Conservation (phyloP, 2,797 vertebrate genomes). For the Halcyon smyrnensis region DNA sequence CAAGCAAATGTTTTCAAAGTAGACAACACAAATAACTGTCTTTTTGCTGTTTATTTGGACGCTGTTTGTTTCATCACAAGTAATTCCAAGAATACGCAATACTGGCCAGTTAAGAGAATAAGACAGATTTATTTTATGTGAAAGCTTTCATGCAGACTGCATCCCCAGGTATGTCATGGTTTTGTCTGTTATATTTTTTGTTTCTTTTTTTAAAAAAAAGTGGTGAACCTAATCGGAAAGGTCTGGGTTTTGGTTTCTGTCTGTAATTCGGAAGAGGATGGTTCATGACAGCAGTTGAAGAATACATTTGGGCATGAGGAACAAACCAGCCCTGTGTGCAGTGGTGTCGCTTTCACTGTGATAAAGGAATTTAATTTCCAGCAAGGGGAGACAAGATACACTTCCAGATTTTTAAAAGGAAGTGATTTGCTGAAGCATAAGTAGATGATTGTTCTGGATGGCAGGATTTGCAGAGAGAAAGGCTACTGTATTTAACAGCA, state of each 20-base stretch:
- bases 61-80: slow-evolving; percentile 5
- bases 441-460: slow-evolving; percentile 19
- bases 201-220: not conserved
- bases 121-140: slow-evolving; percentile 53
- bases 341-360: not conserved
- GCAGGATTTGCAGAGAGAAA: not conserved
- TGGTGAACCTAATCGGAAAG: not conserved
- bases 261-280: not conserved
- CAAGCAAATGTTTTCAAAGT: slow-evolving; percentile 15
- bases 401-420: not conserved
- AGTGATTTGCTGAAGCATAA: not conserved
- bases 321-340: not conserved
- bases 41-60: slow-evolving; percentile 30
- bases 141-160: not conserved
- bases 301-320: not conserved
- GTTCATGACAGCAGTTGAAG: not conserved
- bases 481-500: slow-evolving; percentile 29
- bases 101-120: not conserved
- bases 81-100: not conserved
- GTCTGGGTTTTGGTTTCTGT: not conserved
- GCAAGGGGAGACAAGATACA: not conserved
- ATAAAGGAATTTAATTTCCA: not conserved
- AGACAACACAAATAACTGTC: not conserved
- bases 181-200: not conserved
- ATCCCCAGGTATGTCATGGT: not conserved